These are phyloP conservation scores for Gambusia yucatana DNA, from an alignment of 2,797 vertebrate genomes.

Conservation along the genomic window DNA sequence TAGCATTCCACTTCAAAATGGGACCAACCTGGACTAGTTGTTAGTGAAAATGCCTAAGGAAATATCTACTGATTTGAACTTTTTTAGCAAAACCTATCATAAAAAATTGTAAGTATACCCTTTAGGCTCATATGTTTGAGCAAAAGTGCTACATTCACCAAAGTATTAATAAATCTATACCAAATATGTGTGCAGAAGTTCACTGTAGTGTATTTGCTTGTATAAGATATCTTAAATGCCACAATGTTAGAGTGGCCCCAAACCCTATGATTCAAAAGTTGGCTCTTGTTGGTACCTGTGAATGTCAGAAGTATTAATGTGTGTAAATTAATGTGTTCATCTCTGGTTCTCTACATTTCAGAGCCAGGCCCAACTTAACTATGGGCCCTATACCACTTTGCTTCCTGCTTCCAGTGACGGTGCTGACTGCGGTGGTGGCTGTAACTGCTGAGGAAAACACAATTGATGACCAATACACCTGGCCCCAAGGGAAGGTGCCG, in stretches of 20 bases:
- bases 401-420: slow-evolving; percentile 79
- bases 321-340: background rate
- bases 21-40: background rate
- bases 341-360: slow-evolving; percentile 70
- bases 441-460: slow-evolving; percentile 71
- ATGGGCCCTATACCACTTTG: slow-evolving; percentile 86
- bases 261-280: background rate
- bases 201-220: background rate
- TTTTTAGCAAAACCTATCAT: background rate
- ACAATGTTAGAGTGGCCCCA: background rate
- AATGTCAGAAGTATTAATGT: background rate
- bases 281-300: background rate
- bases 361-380: slow-evolving; percentile 78
- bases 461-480: slow-evolving; percentile 85
- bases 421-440: slow-evolving; percentile 73
- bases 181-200: background rate
- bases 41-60: background rate
- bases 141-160: background rate
- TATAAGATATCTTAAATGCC: background rate
- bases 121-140: background rate
- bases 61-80: background rate
- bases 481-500: slow-evolving; percentile 90
- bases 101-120: background rate
- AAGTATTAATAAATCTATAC: background rate
- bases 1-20: background rate